Evolutionary conservation across 2,888 invertebrate species (phyloP).

Genomic region (Drosophila infuscata): DNA sequence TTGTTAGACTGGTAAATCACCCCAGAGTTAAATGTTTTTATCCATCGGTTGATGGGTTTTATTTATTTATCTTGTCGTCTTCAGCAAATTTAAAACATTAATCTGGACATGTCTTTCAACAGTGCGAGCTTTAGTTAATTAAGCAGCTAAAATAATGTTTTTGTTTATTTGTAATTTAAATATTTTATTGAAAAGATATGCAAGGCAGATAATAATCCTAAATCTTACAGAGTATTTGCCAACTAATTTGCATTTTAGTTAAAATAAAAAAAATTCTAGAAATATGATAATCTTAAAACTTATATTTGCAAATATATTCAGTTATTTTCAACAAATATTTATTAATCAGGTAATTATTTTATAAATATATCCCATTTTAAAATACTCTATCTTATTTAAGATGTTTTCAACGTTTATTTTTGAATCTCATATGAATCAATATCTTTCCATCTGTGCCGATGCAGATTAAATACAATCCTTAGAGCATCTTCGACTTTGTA

Average conservation of each 20-base stretch:
- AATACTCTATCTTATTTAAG: neutral
- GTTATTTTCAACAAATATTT: neutral
- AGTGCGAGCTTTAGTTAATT: neutral
- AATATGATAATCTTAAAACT: neutral
- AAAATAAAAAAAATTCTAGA: neutral
- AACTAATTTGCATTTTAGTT: too few species aligned
- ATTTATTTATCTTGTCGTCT: neutral
- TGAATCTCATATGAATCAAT: neutral
- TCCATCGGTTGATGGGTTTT: neutral
- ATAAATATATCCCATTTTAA: neutral
- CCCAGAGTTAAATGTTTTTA: conserved; percentile 4
- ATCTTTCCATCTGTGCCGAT: too few species aligned
- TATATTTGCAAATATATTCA: neutral
- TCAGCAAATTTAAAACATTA: conserved; percentile 9
- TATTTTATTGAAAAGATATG: neutral
- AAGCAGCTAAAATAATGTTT: neutral
- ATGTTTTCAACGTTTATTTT: neutral
- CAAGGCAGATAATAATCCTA: neutral
- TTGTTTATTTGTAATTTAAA: neutral
- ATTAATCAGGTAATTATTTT: neutral
- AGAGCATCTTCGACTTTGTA: neutral
- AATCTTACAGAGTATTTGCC: neutral
- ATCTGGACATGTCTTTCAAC: neutral
- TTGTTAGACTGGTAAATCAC: conserved; percentile 30
- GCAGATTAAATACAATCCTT: neutral